Evolutionary conservation across 37 sponge, comb jelly and placozoan species (phyloP), one percentile per base, ranked within the genome.

Genomic region (Tethya wilhelma): DNA sequence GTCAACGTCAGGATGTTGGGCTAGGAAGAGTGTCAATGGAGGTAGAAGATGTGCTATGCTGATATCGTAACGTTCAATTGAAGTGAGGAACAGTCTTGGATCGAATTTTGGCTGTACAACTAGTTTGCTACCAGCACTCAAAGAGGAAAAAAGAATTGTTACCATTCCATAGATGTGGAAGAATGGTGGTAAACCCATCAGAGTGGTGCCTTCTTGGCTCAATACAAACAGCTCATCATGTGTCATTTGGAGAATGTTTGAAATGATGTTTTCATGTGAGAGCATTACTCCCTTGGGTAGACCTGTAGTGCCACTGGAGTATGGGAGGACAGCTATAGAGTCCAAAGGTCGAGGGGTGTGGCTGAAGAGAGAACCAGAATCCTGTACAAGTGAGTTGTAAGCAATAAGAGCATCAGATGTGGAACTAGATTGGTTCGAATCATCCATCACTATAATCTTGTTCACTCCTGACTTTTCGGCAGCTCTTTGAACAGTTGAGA

Each of bases 251-350:
- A n/a, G n/a, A n/a, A n/a, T n/a, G n/a, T n/a, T n/a, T n/a, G n/a
- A n/a, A n/a, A n/a, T n/a, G n/a, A n/a, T n/a, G n/a, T n/a, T n/a
- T n/a, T n/a, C n/a, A 66, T 95, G 90, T 11, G 93, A 81, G 22
- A 95, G 62, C 93, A 92, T 89, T 37, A 95, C 96, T 30, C 93
- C 96, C 63, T 95, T 95, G 36, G 93, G 85, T 28, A 95, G 82
- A 20, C 96, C 96, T 39, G 93, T 96, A 4, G 96, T 96, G 0
- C 96, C 96, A 65, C 96, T 96, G 65, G 90, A 89, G 73, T 90
- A 96, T 46, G 94, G 94, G 26, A 96, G 66, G 9, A 85, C 72
- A 9, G 83, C 79, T 14, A 81, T 79, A n/a, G 87, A 88, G 34
- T 87, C 33, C 34, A 67, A 60, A 8, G 77, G 57, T 23, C 57